Evolutionary conservation across 2,888 invertebrate species (phyloP), one percentile per base, ranked within the genome.

Genomic region (Copidosoma aretas): DNA sequence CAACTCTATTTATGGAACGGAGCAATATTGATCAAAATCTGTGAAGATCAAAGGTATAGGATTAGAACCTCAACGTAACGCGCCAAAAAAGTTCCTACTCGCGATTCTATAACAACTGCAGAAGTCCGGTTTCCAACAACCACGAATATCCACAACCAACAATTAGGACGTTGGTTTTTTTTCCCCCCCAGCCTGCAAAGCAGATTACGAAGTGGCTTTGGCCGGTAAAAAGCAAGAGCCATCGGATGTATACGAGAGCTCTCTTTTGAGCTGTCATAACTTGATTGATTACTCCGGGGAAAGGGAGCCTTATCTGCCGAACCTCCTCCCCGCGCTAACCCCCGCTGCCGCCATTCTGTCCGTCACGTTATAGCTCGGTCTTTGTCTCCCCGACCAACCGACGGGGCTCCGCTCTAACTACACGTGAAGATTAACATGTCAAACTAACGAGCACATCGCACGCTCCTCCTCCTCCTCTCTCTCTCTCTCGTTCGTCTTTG

Each of bases 401-500:
- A 17, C 10, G 62, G 43, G 52, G 56, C 52, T 12, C 52, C 32
- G 60, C 70, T 74, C 74, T 75, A 77, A 76, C 76, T 75, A 76
- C 77, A 75, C 74, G 73, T 59, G 49, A 10, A 73, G 76, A 77
- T 77, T 77, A 77, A 75, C 76, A 76, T 77, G 75, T 77, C 76
- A 70, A 73, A 73, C 75, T 77, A 76, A 77, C 75, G 76, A 77
- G 75, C 66, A 60, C 25, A 46, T 65, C 46, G 21, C 39, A 12
- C 14, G 21, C 43, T 21, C 25, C 52, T 24, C 14, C 21, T 56
- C 41, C 5, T 19, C 12, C 5, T 4, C 15, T 12, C 32, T 15
- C 52, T 21, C 5, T 4, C 15, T 12, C 32, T 15, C 25, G 15
- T 24, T 39, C 49, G n/a, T 1, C 19, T 15, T 54, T 10, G 32